These are phyloP conservation scores for Herpetotheres cachinnans DNA, from an alignment of 2,113 vertebrate species.

Conservation along the genomic window DNA sequence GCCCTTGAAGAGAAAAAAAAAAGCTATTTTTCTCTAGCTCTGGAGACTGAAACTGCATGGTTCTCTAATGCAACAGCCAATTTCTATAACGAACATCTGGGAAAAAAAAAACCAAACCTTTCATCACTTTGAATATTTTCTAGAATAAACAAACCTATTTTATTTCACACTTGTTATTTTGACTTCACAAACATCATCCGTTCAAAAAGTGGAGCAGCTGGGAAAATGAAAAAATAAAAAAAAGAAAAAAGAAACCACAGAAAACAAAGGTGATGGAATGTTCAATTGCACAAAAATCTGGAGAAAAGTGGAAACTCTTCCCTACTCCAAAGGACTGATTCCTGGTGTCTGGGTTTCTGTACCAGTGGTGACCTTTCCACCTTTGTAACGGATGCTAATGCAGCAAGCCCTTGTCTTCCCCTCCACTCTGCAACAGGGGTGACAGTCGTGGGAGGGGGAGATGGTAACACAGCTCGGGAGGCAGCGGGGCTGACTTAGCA, in stretches of 20 bases:
- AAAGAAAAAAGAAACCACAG: neutral
- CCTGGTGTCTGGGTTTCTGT: neutral
- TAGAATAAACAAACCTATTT: neutral
- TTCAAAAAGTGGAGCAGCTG: neutral
- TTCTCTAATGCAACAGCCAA: neutral
- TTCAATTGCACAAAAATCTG: neutral
- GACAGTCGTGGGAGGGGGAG: neutral
- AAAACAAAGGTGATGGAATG: neutral
- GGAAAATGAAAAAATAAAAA: neutral
- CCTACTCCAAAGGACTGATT: neutral
- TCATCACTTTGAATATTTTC: neutral
- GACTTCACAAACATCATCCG: neutral
- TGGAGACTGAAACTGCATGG: neutral
- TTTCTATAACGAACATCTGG: neutral
- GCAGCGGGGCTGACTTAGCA: fast-evolving
- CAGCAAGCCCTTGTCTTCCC: neutral
- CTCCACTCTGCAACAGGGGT: neutral
- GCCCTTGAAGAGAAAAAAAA: neutral
- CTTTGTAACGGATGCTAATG: neutral
- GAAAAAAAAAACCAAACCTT: neutral
- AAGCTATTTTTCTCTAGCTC: neutral
- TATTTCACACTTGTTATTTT: neutral
- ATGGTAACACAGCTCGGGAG: fast-evolving
- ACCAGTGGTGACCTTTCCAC: neutral
- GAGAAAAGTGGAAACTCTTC: neutral